phyloP scores from a whole-genome alignment of 2,113 vertebrate species.

The Cygnus buccinator region DNA sequence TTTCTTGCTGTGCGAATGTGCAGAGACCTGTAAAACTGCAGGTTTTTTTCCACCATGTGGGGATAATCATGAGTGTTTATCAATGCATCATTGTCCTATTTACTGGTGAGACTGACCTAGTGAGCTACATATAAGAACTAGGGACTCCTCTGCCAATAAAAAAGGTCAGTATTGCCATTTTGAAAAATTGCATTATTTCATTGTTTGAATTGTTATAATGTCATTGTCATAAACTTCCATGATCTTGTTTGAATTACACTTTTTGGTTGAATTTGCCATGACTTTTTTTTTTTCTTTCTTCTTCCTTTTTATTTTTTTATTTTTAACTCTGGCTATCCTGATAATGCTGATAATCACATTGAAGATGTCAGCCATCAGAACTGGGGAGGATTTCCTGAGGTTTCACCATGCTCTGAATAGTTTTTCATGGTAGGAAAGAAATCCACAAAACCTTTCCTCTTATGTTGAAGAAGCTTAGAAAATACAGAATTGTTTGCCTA shows the following conservation, averaged over 20 bases:
- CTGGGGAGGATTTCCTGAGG: not conserved
- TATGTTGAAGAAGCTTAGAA: not conserved
- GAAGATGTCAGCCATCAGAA: not conserved
- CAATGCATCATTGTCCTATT: slow-evolving; percentile 45
- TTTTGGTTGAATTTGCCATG: not conserved
- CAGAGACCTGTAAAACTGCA: slow-evolving; percentile 37
- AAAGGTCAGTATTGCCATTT: not conserved
- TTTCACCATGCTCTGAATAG: not conserved
- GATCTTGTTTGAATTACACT: not conserved
- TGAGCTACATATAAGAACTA: slow-evolving; percentile 25
- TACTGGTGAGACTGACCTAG: slow-evolving; percentile 33
- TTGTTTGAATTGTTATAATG: not conserved
- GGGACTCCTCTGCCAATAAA: not conserved
- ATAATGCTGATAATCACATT: not conserved
- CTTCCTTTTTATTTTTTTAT: not conserved
- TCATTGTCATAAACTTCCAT: not conserved
- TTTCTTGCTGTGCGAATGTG: slow-evolving; percentile 52
- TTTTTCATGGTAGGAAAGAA: not conserved
- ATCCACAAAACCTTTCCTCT: not conserved
- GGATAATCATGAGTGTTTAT: slow-evolving; percentile 11
- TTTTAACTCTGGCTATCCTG: not conserved
- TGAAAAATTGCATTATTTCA: not conserved
- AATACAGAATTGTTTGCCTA: rapidly evolving
- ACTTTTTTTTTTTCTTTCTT: not conserved
- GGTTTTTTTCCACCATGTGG: not conserved